Conservation (phyloP, 2,888 invertebrate species). For the Drosophila incognita region DNA sequence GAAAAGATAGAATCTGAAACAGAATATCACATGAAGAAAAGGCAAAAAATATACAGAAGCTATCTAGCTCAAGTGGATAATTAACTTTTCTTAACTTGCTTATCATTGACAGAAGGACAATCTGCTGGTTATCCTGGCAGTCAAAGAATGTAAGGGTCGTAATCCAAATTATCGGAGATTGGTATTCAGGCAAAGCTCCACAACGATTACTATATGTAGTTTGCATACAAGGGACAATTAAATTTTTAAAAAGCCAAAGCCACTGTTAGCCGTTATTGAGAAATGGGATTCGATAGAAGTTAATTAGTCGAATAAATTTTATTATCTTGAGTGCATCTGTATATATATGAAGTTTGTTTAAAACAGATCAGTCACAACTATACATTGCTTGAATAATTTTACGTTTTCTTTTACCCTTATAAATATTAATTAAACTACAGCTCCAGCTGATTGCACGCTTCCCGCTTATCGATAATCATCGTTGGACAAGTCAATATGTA, state of each 20-base stretch:
- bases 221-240: background rate
- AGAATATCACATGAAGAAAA: background rate
- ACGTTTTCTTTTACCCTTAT: too few species aligned
- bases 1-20: background rate
- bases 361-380: background rate
- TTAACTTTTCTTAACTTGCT: too few species aligned
- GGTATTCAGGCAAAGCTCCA: background rate
- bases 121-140: too few species aligned
- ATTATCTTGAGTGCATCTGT: background rate
- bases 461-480: slow-evolving; percentile 11
- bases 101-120: too few species aligned
- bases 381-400: too few species aligned
- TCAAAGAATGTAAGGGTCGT: too few species aligned
- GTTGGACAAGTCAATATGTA: background rate
- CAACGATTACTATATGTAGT: background rate
- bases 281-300: background rate
- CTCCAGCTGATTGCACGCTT: background rate
- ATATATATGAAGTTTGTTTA: background rate
- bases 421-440: background rate
- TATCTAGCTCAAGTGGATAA: too few species aligned
- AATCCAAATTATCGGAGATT: background rate
- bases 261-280: background rate
- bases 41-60: background rate
- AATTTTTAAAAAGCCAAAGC: background rate
- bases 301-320: background rate